Evolutionary conservation across 1,140 invertebrate species (phyloP).

Genomic region (Limonius californicus): DNA sequence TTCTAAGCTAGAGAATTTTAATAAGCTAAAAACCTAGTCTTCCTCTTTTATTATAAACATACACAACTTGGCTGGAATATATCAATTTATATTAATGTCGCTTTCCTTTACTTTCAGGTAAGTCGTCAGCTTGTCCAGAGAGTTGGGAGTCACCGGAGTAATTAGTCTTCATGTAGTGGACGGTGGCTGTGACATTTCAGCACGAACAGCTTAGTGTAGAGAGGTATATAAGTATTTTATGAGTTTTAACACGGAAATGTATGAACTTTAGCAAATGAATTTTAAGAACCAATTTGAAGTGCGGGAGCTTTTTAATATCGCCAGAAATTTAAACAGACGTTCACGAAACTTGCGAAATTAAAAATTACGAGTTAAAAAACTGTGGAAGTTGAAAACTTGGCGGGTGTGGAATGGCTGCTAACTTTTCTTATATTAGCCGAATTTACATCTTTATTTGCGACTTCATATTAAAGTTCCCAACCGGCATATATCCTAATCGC

Average conservation of each 20-base stretch:
- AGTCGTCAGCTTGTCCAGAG: background rate
- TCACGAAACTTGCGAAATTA: slow-evolving; percentile 19
- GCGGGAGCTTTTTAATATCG: slow-evolving; percentile 2
- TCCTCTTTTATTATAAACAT: too few relatives aligned
- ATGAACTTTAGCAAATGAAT: background rate
- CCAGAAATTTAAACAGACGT: slow-evolving; percentile 14
- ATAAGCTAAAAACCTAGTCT: too few relatives aligned
- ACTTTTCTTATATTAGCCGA: slow-evolving; percentile 20
- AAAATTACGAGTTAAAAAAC: slow-evolving; percentile 23
- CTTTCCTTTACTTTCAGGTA: slow-evolving; percentile 16
- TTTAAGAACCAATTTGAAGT: slow-evolving; percentile 9
- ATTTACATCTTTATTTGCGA: slow-evolving; percentile 32
- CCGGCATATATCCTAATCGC: slow-evolving; percentile 17
- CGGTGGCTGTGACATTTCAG: too few relatives aligned
- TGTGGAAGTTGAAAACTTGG: slow-evolving; percentile 15
- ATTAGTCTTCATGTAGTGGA: too few relatives aligned
- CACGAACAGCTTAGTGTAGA: too few relatives aligned
- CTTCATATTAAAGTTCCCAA: slow-evolving; percentile 21
- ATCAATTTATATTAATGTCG: slow-evolving; percentile 9
- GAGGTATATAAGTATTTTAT: too few relatives aligned
- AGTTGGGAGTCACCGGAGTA: too few relatives aligned
- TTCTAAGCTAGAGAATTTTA: too few relatives aligned
- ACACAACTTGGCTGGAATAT: too few relatives aligned
- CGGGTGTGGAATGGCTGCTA: background rate
- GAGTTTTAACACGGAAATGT: too few relatives aligned